Conservation (phyloP, 2,888 invertebrate genomes). For the Resseliella maxima region DNA sequence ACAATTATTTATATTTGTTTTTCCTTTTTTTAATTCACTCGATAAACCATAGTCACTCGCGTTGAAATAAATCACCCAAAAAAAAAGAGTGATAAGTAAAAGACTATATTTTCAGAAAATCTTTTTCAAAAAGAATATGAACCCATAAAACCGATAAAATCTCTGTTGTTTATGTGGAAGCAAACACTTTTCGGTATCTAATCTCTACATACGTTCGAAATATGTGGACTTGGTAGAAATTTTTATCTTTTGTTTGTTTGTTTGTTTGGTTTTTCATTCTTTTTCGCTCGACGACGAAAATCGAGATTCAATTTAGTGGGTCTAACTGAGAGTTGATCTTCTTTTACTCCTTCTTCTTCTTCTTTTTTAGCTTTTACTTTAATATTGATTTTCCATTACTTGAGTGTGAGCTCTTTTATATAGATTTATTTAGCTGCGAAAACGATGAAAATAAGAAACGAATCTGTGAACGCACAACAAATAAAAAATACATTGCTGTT, state of each 20-base stretch:
- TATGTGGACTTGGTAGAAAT: background rate
- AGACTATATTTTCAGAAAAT: background rate
- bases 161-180: background rate
- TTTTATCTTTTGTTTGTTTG: conserved; percentile 8
- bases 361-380: background rate
- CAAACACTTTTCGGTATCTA: background rate
- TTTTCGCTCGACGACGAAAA: background rate
- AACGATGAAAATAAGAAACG: background rate
- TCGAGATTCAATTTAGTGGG: background rate
- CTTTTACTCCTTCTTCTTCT: background rate
- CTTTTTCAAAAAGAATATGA: background rate
- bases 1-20: background rate
- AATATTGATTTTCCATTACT: background rate
- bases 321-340: background rate
- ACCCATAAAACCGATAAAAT: conserved; percentile 19
- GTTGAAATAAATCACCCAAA: background rate
- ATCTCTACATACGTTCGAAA: background rate
- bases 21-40: background rate
- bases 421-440: background rate
- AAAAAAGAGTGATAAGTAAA: background rate
- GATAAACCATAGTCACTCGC: background rate
- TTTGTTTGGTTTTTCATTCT: background rate
- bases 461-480: background rate
- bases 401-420: no score
- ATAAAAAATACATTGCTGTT: background rate